Evolutionary conservation across 1,140 invertebrate genomes (phyloP).

Genomic region (Papilio polyxenes): DNA sequence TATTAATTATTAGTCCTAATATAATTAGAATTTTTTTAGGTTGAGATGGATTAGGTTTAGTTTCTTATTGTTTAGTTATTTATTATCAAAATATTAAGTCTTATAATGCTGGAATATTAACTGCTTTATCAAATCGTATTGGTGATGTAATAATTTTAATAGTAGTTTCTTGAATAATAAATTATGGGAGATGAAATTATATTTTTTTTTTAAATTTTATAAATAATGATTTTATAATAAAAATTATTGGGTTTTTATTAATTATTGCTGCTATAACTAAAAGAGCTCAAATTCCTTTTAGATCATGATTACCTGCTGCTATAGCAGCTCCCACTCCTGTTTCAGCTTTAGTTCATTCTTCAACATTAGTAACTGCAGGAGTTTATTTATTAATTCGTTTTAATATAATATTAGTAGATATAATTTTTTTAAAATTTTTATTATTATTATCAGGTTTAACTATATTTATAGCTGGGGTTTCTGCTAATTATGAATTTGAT

Average conservation of each 20-base stretch:
- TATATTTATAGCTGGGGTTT: slow-evolving; percentile 83
- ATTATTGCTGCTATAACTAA: slow-evolving; percentile 85
- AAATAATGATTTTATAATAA: slow-evolving; percentile 68
- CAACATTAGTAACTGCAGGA: slow-evolving; percentile 86
- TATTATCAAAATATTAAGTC: slow-evolving; percentile 83
- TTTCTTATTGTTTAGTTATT: slow-evolving; percentile 85
- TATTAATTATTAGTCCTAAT: slow-evolving; percentile 85
- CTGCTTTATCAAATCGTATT: slow-evolving; percentile 83
- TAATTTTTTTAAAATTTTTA: slow-evolving; percentile 61
- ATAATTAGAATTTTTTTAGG: slow-evolving; percentile 85
- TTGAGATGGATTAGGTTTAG: slow-evolving; percentile 85
- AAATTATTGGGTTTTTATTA: slow-evolving; percentile 76
- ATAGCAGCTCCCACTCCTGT: slow-evolving; percentile 87
- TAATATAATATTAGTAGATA: slow-evolving; percentile 69
- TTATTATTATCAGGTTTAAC: slow-evolving; percentile 80
- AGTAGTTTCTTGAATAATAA: slow-evolving; percentile 81
- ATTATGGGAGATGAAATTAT: slow-evolving; percentile 80
- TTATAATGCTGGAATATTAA: slow-evolving; percentile 84
- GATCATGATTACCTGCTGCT: slow-evolving; percentile 84
- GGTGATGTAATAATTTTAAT: slow-evolving; percentile 83
- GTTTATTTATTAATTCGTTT: slow-evolving; percentile 87
- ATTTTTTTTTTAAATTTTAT: slow-evolving; percentile 78
- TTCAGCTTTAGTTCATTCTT: slow-evolving; percentile 88
- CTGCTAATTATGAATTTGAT: slow-evolving; percentile 84
- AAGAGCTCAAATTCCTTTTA: slow-evolving; percentile 88